These are phyloP conservation scores for Zeugodacus cucurbitae DNA, from an alignment of 1,140 invertebrate genomes.

Conservation along the genomic window DNA sequence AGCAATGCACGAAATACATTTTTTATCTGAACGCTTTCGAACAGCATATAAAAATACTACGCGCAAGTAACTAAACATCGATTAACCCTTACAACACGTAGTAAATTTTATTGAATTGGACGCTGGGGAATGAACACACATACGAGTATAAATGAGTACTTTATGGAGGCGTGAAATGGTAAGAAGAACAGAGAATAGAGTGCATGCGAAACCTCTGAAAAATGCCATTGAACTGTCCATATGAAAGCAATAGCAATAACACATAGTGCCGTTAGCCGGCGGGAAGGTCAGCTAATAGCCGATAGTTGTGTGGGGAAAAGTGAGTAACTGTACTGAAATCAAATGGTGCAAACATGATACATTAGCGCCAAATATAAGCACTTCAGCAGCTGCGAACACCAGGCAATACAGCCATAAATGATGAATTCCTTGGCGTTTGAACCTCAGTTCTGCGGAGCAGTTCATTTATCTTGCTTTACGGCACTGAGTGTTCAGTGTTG, in stretches of 20 bases:
- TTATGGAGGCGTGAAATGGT: background rate
- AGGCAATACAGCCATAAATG: background rate
- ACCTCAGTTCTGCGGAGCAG: background rate
- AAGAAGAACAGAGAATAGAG: background rate
- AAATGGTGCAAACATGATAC: background rate
- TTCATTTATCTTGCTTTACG: constrained; percentile 26
- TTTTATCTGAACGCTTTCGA: background rate
- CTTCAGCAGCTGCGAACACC: background rate
- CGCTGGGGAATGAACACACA: background rate
- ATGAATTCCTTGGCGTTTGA: background rate
- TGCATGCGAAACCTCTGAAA: background rate
- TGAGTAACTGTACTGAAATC: background rate
- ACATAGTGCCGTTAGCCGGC: background rate
- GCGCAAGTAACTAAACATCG: background rate
- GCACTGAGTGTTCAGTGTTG: constrained; percentile 4
- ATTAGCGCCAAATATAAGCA: background rate
- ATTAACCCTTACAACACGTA: constrained; percentile 22
- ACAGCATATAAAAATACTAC: background rate
- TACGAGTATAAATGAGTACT: no score
- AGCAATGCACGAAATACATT: background rate
- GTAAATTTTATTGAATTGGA: constrained; percentile 15
- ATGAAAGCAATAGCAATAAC: background rate
- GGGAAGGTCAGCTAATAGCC: background rate
- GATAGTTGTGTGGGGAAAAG: background rate
- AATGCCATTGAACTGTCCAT: background rate